Percentiles rank a stretch among this genome's conserved stretches.
These are phyloP conservation scores for Fragum sueziense DNA, from an alignment of 2,888 invertebrate genomes.

Conservation along the genomic window DNA sequence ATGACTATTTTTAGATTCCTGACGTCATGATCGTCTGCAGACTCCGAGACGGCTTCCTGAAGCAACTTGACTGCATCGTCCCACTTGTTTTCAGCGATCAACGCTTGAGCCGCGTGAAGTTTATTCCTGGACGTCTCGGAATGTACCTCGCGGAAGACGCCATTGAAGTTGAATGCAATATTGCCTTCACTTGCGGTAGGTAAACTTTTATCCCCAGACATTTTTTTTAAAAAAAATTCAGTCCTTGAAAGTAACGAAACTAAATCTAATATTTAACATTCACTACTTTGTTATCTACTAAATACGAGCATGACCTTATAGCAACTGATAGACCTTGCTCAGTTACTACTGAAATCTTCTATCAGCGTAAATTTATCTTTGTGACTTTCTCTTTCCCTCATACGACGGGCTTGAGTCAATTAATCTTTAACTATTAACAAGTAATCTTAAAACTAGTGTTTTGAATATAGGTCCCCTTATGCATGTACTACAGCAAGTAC, in stretches of 20 bases:
- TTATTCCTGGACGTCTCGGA: conserved; percentile 52
- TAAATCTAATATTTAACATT: no score
- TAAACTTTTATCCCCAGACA: conserved; percentile 41
- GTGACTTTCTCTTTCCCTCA: not conserved
- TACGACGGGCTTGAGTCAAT: no score
- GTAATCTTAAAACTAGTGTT: no score
- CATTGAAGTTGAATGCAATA: conserved; percentile 59
- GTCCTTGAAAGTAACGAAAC: no score
- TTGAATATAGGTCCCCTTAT: no score
- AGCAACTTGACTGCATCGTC: conserved; percentile 46
- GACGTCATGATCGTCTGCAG: conserved; percentile 57
- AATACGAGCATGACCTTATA: no score
- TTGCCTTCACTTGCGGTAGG: conserved; percentile 62
- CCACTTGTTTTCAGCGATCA: conserved; percentile 59
- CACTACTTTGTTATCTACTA: no score
- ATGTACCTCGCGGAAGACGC: conserved; percentile 66
- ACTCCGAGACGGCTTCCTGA: conserved; percentile 41
- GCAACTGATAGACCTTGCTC: no score
- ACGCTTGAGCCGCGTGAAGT: conserved; percentile 55
- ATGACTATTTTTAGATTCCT: conserved; percentile 58
- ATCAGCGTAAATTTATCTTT: not conserved
- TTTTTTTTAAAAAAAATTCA: no score
- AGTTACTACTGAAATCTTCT: not conserved
- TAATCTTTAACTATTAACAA: no score
- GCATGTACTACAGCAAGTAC: no score